phyloP scores from a whole-genome alignment of 2,888 invertebrate genomes.

The Diaprepes abbreviatus region DNA sequence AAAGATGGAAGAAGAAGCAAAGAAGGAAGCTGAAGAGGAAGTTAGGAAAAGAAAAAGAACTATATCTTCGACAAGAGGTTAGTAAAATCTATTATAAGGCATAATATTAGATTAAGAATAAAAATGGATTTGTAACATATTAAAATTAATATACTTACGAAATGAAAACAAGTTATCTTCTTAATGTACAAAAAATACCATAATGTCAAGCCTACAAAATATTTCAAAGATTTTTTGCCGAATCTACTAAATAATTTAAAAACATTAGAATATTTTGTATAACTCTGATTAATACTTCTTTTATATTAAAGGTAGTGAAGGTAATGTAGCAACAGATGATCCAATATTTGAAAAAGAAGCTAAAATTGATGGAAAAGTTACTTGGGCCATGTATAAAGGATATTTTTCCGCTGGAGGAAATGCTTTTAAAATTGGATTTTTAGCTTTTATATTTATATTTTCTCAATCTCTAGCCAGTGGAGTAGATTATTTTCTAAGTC shows the following conservation, averaged over 20 bases:
- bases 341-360: slow-evolving; percentile 67
- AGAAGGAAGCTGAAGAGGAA: slow-evolving; percentile 15
- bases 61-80: slow-evolving; percentile 1
- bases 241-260: too few species aligned
- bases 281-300: too few species aligned
- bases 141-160: too few species aligned
- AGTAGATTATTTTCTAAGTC: slow-evolving; percentile 84
- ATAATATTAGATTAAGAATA: too few species aligned
- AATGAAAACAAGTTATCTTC: too few species aligned
- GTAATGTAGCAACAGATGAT: neutral
- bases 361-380: slow-evolving; percentile 72
- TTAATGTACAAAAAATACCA: too few species aligned
- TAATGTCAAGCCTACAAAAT: too few species aligned
- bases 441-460: slow-evolving; percentile 71
- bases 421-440: slow-evolving; percentile 65
- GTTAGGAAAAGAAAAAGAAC: slow-evolving; percentile 14
- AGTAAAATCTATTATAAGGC: too few species aligned
- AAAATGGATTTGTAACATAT: too few species aligned
- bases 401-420: slow-evolving; percentile 83
- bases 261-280: too few species aligned
- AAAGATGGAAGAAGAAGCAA: slow-evolving; percentile 33
- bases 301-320: slow-evolving; percentile 19
- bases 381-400: slow-evolving; percentile 72
- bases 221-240: too few species aligned
- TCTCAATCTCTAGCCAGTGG: slow-evolving; percentile 81